Percentiles rank a stretch among this genome's conserved stretches.
Conservation (phyloP, 2,113 vertebrate genomes). For the Spilogale gracilis region DNA sequence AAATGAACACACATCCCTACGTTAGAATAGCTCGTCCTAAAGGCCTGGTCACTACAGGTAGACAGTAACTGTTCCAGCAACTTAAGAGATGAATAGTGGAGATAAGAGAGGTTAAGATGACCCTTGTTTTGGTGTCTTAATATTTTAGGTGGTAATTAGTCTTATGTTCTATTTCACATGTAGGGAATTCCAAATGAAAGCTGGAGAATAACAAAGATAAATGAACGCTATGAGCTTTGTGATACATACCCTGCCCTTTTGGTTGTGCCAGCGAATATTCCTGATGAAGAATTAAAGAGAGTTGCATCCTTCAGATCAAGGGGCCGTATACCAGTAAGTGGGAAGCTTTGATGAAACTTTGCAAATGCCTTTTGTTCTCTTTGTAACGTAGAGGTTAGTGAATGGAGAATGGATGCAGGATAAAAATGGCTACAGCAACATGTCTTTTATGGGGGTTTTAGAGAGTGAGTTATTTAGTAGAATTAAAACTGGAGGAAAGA, state of each 20-base stretch:
- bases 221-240: constrained; percentile 96
- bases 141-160: constrained; percentile 18
- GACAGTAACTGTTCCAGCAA: neutral
- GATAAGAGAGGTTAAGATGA: neutral
- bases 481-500: constrained; percentile 68
- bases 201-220: constrained; percentile 96
- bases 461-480: constrained; percentile 63
- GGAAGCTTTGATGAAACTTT: constrained; percentile 63
- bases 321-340: constrained; percentile 95
- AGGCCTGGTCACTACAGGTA: neutral
- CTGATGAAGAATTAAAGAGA: constrained; percentile 95
- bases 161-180: constrained; percentile 59
- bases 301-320: constrained; percentile 95
- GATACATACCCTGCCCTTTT: constrained; percentile 96
- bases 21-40: neutral
- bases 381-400: constrained; percentile 25
- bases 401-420: constrained; percentile 39
- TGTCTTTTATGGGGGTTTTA: constrained; percentile 22
- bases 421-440: constrained; percentile 54
- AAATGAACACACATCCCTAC: neutral
- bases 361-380: constrained; percentile 49
- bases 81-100: neutral
- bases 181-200: constrained; percentile 99
- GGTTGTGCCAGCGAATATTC: constrained; percentile 95
- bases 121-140: neutral